Base-by-base conservation (phyloP, 23 tunicate genomes). In the Diplosoma virens region DNA sequence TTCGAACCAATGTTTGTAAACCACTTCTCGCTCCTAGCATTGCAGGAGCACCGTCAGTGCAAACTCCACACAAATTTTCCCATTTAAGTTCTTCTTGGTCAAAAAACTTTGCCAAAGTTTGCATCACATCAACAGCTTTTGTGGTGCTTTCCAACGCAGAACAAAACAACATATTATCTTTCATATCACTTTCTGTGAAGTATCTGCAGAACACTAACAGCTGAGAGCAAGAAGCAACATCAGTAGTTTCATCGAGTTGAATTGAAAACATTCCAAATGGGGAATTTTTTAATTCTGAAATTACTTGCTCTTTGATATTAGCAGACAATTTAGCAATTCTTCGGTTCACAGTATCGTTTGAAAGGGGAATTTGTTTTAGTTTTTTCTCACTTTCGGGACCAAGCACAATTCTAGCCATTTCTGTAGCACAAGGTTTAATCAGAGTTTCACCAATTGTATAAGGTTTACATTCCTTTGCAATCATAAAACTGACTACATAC, bases 221-320 rank as follows among this genome's bases (percentile, higher is more conserved):
- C 46, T 79, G 83, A 17, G 83, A 65, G 46, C 45, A 55, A 45
- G 60, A 46, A 14, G 83, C 48, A 65, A 79, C 74, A 30, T 79
- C 75, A 6, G 83, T 79, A 18, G 83, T 53, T 66, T 79, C 83
- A 46, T 77, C 83, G 22, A 65, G 45, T 66, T 79, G 74, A 47
- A 79, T 65, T n/a, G 75, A 46, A 46, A 79, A 79, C 75, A 79
- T 4, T 53, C 75, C 63, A 41, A 65, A 65, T 47, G 28, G 71
- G 30, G 54, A 59, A 25, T 59, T 59, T 60, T 77, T 59, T 59
- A 77, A 34, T 32, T n/a, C n/a, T n/a, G n/a, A n/a, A n/a, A n/a
- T n/a, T n/a, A n/a, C n/a, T n/a, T n/a, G n/a, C n/a, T n/a, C n/a
- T n/a, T n/a, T n/a, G n/a, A n/a, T n/a, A n/a, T n/a, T n/a, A n/a